Base-by-base conservation (phyloP, 2,888 invertebrate species). In the Periphyllus acericola region DNA sequence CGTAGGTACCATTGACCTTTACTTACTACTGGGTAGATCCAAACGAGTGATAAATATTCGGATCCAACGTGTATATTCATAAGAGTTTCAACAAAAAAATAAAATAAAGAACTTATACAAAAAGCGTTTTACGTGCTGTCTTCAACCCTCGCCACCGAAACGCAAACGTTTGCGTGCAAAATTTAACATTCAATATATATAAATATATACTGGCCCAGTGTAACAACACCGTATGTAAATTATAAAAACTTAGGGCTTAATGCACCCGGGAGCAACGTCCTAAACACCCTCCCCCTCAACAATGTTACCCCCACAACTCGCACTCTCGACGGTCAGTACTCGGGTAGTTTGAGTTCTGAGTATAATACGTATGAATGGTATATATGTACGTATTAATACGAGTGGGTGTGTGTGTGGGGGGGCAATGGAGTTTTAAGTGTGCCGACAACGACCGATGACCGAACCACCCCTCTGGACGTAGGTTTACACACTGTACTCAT, bases 361-460 rank as follows among this genome's bases (percentile, higher is more conserved):
- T 46, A 14, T 46, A 46, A 14, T 46, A 46, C 14, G 14, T 11
- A 46, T 46, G 11, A n/a, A n/a, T n/a, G n/a, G n/a, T 8, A 9
- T 40, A 40, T 40, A 40, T 6, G 14, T 46, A 11, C 14, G 14
- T 46, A 46, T 46, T 46, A 1, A 25, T 60, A 60, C 60, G 60
- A 19, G 21, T 25, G 60, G 9, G 74, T 36, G 19, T 34, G 34
- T 17, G 32, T 36, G 8, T 34, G 52, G 1, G 32, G 52, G 5
- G 74, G n/a, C n/a, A 60, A 84, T 9, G n/a, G 34, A 68, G 68
- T 60, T 83, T 78, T 52, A 46, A 52, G 68, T 29, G 55, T 36
- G 21, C 40, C 74, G 80, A 60, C 86, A 75, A 75, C 34, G 72
- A 81, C 81, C 87, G 32, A 29, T 52, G 85, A 79, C 85, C 71